Evolutionary conservation across 2,888 invertebrate species (phyloP).

Genomic region (Arge pagana): DNA sequence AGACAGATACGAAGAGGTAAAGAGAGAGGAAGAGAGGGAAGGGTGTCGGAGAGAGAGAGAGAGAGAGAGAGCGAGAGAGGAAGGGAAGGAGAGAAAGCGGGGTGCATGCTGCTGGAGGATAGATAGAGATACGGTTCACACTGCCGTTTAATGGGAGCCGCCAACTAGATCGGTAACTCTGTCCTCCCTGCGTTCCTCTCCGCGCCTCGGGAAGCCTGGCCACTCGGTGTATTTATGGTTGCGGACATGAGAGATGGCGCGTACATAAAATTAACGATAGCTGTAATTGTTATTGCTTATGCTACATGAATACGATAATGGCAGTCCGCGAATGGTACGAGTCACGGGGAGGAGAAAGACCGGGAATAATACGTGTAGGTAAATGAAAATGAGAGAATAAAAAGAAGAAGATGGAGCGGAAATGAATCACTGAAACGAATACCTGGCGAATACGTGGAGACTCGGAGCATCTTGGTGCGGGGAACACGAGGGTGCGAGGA

Average conservation of each 20-base stretch:
- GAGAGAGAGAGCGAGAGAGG: not conserved
- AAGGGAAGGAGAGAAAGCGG: not conserved
- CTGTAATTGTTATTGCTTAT: conserved; percentile 52
- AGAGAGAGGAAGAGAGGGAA: not conserved
- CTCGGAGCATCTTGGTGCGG: no score
- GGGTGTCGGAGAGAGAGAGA: not conserved
- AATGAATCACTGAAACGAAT: no score
- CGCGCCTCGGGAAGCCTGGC: not conserved
- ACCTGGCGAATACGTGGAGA: no score
- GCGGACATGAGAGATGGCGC: conserved; percentile 46
- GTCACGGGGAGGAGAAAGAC: not conserved
- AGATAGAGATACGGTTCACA: conserved; percentile 49
- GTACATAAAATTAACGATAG: conserved; percentile 50
- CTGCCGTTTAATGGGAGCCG: conserved; percentile 48
- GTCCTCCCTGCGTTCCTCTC: not conserved
- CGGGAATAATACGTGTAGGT: no score
- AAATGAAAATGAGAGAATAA: no score
- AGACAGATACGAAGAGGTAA: not conserved
- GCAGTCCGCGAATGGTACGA: not conserved
- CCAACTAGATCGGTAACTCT: conserved; percentile 46
- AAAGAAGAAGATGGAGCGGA: no score
- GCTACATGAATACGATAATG: conserved; percentile 39
- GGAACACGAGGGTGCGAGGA: no score
- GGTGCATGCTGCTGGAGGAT: conserved; percentile 24
- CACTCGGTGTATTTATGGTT: conserved; percentile 43